Percentiles rank a stretch among this genome's conserved stretches.
phyloP scores from a whole-genome alignment of 2,113 vertebrate genomes.

The Xyliphius kryptos region DNA sequence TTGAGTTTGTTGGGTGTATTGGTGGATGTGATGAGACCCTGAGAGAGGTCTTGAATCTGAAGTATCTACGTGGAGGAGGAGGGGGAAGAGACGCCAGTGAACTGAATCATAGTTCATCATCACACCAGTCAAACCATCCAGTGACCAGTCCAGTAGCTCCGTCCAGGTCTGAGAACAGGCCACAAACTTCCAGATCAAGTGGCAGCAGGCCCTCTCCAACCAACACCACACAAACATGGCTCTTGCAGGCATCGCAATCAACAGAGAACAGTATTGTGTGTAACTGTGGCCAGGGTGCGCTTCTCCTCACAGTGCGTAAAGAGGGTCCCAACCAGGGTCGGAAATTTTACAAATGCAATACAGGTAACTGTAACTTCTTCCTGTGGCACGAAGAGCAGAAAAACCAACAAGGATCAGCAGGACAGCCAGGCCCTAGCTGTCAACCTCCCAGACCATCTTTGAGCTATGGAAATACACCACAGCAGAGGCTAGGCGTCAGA shows the following conservation, averaged over 20 bases:
- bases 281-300: conserved; percentile 79
- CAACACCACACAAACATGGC: conserved; percentile 41
- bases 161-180: conserved; percentile 32
- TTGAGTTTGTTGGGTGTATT: conserved; percentile 88
- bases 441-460: conserved; percentile 20
- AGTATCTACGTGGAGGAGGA: conserved; percentile 58
- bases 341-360: conserved; percentile 83
- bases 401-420: conserved; percentile 13
- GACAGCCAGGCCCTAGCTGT: background rate
- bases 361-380: conserved; percentile 77
- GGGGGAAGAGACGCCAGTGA: conserved; percentile 14
- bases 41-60: conserved; percentile 78
- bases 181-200: conserved; percentile 18
- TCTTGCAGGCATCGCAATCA: conserved; percentile 14
- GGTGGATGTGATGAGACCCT: conserved; percentile 92
- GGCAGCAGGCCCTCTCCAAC: conserved; percentile 29
- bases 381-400: conserved; percentile 76
- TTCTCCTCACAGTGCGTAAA: conserved; percentile 85
- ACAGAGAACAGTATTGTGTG: conserved; percentile 65
- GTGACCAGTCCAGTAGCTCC: conserved; percentile 26
- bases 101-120: background rate
- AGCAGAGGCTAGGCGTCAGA: conserved; percentile 13
- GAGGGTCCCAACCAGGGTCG: conserved; percentile 88
- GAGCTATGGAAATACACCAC: conserved; percentile 43
- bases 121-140: conserved; percentile 6